These are phyloP conservation scores for Cettia cetti DNA, from an alignment of 2,113 vertebrate species.

Conservation along the genomic window DNA sequence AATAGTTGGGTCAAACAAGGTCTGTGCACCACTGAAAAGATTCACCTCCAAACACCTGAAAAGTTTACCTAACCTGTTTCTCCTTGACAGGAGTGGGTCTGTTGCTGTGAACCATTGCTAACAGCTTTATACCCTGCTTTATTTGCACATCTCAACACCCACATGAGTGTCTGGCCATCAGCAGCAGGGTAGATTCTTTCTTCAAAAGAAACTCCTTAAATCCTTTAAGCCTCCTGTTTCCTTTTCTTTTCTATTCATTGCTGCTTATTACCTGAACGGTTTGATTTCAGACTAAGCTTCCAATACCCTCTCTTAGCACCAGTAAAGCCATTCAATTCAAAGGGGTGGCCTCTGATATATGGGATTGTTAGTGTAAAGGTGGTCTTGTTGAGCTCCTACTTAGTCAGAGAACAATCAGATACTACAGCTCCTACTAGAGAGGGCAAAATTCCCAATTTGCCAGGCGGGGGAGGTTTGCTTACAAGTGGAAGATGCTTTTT, in stretches of 20 bases:
- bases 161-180: background rate
- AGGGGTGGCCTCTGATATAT: background rate
- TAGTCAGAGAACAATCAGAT: background rate
- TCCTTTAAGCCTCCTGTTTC: background rate
- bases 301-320: background rate
- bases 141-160: constrained; percentile 23
- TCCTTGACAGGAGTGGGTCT: background rate
- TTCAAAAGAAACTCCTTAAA: constrained; percentile 36
- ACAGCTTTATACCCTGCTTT: constrained; percentile 12
- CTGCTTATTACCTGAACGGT: constrained; percentile 23
- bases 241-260: constrained; percentile 18
- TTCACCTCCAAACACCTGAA: constrained; percentile 59
- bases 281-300: constrained; percentile 12
- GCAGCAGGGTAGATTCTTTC: background rate
- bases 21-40: constrained; percentile 56
- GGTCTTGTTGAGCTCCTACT: background rate
- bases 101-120: background rate
- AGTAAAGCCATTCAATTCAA: background rate
- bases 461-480: background rate
- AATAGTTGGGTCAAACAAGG: constrained; percentile 63
- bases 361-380: background rate
- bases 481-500: background rate
- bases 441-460: background rate
- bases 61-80: constrained; percentile 45
- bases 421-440: background rate